These are phyloP conservation scores for Enteromius argenteus DNA, from an alignment of 2,797 vertebrate species.

Conservation along the genomic window DNA sequence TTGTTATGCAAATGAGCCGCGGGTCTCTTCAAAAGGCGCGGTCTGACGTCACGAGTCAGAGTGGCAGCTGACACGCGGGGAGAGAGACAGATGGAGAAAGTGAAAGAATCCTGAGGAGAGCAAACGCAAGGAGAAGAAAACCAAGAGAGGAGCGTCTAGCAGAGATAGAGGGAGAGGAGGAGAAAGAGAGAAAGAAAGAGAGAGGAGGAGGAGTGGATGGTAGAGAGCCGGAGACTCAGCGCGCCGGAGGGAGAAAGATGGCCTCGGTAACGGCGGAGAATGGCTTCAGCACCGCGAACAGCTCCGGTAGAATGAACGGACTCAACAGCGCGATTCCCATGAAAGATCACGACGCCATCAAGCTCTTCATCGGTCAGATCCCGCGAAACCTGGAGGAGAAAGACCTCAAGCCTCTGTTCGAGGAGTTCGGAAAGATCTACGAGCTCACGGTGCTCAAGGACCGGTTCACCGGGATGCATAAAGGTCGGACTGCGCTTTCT, in stretches of 20 bases:
- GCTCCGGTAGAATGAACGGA: conserved; percentile 91
- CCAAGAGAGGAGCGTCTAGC: conserved; percentile 63
- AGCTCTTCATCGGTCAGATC: conserved; percentile 99
- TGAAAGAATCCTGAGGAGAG: conserved; percentile 66
- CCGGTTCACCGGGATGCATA: conserved; percentile 99
- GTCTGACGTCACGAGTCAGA: conserved; percentile 83
- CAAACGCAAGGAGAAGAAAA: conserved; percentile 62
- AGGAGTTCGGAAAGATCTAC: conserved; percentile 99
- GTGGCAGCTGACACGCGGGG: conserved; percentile 71
- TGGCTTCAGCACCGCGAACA: conserved; percentile 92
- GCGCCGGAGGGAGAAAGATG: conserved; percentile 87
- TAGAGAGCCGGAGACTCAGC: conserved; percentile 74
- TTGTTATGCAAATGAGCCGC: conserved; percentile 81
- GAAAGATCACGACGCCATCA: conserved; percentile 99
- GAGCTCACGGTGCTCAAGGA: conserved; percentile 99
- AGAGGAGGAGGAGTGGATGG: conserved; percentile 65
- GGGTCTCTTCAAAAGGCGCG: conserved; percentile 72
- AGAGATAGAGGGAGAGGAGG: conserved; percentile 65
- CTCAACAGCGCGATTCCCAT: conserved; percentile 92
- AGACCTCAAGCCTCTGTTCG: conserved; percentile 97
- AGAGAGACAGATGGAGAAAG: conserved; percentile 66
- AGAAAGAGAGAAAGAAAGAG: conserved; percentile 55
- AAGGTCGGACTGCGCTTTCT: conserved; percentile 82
- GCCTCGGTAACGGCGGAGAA: conserved; percentile 90
- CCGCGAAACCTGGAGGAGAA: conserved; percentile 97